Base-by-base conservation (phyloP, 2,888 invertebrate species). In the Ptychoptera albimana region DNA sequence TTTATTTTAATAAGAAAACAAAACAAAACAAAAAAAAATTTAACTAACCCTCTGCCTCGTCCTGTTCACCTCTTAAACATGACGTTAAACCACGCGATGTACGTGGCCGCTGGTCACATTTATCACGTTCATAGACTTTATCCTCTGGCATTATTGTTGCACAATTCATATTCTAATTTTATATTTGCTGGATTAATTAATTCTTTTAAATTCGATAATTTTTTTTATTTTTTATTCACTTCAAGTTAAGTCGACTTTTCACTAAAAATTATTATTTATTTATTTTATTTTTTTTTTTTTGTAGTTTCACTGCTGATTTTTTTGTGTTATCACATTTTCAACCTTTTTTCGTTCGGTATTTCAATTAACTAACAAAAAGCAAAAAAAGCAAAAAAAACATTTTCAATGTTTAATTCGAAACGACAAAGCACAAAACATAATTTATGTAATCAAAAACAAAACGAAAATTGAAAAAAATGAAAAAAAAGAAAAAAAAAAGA, bases 11-110 rank as follows among this genome's bases (percentile, higher is more conserved):
- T 11, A 34, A n/a, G n/a, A 43, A 42, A 34, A 15, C 34, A 42
- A 43, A 39, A 15, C 31, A 12, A 31, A 37, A 23, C 38, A 34
- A 40, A 41, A 40, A 16, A 45, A 43, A 40, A 47, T 37, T 37
- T 43, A 35, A 41, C 46, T 48, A 50, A 52, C 52, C 54, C 48
- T 53, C 54, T 45, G 51, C 50, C 36, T 57, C 58, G 52, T 64
- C 64, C 42, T 63, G 59, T 54, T 65, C 65, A 43, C 65, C 65
- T 37, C 64, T 57, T 48, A 65, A 51, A 52, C 65, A 65, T 44
- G 65, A 65, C 43, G 64, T 55, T 44, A 65, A 52, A 45, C 65
- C 61, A 44, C 64, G 57, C 12, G 64, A 64, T 48, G 63, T 60
- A 46, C 64, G 30, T n/a, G 30, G 32, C 10, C 45, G 45, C 10